Conservation (phyloP, 2,888 invertebrate genomes). For the Drosophila anceps region DNA sequence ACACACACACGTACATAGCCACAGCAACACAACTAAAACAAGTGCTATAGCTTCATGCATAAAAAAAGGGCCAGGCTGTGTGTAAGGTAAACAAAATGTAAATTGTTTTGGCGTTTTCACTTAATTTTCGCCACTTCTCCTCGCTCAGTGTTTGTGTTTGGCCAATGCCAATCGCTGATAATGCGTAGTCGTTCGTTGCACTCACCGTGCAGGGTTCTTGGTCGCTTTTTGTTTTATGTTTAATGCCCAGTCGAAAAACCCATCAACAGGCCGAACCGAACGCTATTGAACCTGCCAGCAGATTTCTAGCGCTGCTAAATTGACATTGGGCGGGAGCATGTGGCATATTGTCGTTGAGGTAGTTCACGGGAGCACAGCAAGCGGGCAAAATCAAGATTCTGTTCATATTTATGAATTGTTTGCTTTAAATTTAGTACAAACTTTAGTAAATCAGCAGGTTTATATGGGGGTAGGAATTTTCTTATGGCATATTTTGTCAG, state of each 20-base stretch:
- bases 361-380: not conserved
- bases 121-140: constrained; percentile 1
- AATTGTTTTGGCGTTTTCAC: constrained; percentile 59
- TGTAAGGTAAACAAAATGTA: constrained; percentile 68
- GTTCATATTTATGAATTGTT: not conserved
- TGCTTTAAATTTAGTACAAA: not conserved
- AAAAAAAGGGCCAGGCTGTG: constrained; percentile 11
- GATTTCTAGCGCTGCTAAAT: constrained; percentile 19
- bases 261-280: constrained; percentile 43
- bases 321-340: constrained; percentile 24
- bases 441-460: no score
- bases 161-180: constrained; percentile 64
- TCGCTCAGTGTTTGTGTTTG: constrained; percentile 13
- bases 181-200: constrained; percentile 50
- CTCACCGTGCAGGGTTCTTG: constrained; percentile 30
- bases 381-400: no score
- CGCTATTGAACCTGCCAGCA: constrained; percentile 63
- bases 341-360: constrained; percentile 23
- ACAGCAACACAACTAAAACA: not conserved
- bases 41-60: no score
- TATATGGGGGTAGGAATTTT: no score
- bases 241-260: constrained; percentile 52
- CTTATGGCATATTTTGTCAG: not conserved
- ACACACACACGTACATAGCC: no score
- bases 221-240: constrained; percentile 1